Conservation (phyloP, 2,797 vertebrate species). For the Gymnothorax javanicus region DNA sequence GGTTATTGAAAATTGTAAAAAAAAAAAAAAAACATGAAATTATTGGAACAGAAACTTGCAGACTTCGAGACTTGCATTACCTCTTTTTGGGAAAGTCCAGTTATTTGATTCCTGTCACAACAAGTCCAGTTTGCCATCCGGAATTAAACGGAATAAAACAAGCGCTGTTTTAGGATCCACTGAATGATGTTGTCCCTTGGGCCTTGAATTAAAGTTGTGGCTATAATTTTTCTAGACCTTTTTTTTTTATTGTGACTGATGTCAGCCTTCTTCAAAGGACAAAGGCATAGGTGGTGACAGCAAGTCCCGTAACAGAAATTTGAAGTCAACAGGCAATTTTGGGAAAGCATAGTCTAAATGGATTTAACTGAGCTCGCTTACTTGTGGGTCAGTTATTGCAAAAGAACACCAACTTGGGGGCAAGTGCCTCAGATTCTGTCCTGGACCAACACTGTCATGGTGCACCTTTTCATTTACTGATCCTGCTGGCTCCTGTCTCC, state of each 20-base stretch:
- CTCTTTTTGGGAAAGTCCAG: slow-evolving; percentile 18
- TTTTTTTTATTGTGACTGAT: slow-evolving; percentile 24
- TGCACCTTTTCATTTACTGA: slow-evolving; percentile 67
- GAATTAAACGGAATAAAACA: background rate
- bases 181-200: background rate
- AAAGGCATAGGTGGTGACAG: slow-evolving; percentile 69
- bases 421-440: slow-evolving; percentile 60
- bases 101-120: background rate
- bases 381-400: slow-evolving; percentile 76
- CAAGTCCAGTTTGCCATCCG: background rate
- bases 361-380: slow-evolving; percentile 72
- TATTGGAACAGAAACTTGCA: background rate
- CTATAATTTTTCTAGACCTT: background rate
- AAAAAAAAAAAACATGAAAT: background rate
- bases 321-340: slow-evolving; percentile 61
- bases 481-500: slow-evolving; percentile 67
- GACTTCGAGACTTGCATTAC: slow-evolving; percentile 7
- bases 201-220: background rate
- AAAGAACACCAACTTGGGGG: slow-evolving; percentile 65
- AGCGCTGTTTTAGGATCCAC: background rate
- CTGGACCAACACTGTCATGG: slow-evolving; percentile 49
- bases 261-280: slow-evolving; percentile 35
- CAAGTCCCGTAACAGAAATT: slow-evolving; percentile 58
- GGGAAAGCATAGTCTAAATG: slow-evolving; percentile 65
- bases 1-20: background rate